phyloP scores from a whole-genome alignment of 2,888 invertebrate genomes.

The Chrysopilus asiliformis region DNA sequence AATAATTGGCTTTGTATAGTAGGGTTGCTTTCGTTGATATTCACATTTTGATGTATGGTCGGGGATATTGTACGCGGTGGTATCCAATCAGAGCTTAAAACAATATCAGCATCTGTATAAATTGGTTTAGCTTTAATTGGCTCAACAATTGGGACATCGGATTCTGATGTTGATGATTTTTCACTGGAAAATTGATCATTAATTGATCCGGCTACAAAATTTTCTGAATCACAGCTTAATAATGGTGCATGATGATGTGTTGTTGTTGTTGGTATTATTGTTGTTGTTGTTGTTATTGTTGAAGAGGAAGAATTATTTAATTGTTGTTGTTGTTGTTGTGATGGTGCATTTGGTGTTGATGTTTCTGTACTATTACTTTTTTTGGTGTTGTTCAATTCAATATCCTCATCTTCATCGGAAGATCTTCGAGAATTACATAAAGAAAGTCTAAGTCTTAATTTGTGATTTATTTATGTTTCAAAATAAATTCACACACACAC shows the following conservation, averaged over 20 bases:
- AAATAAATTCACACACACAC: no score
- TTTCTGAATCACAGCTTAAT: no score
- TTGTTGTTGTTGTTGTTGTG: no score
- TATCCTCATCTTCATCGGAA: conserved; percentile 34
- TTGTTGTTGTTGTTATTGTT: background rate
- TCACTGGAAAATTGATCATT: no score
- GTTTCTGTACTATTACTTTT: no score
- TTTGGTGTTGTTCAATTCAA: conserved; percentile 1
- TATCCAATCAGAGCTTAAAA: conserved; percentile 75
- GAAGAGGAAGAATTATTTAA: background rate
- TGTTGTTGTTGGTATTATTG: conserved; percentile 1
- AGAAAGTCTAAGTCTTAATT: conserved; percentile 25
- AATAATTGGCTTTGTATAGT: no score
- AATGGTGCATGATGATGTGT: background rate
- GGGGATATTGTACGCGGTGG: conserved; percentile 72
- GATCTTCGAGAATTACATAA: conserved; percentile 36
- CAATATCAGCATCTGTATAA: conserved; percentile 79
- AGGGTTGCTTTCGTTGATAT: conserved; percentile 43
- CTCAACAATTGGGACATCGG: conserved; percentile 50
- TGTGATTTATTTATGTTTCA: conserved; percentile 11
- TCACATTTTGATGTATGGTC: no score
- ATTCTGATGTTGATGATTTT: no score
- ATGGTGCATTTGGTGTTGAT: no score
- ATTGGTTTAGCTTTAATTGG: conserved; percentile 43
- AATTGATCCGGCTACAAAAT: no score